Percentiles rank a stretch among this genome's conserved stretches.
Evolutionary conservation across 2,797 vertebrate species (phyloP).

Genomic region (Aldrovandia affinis): DNA sequence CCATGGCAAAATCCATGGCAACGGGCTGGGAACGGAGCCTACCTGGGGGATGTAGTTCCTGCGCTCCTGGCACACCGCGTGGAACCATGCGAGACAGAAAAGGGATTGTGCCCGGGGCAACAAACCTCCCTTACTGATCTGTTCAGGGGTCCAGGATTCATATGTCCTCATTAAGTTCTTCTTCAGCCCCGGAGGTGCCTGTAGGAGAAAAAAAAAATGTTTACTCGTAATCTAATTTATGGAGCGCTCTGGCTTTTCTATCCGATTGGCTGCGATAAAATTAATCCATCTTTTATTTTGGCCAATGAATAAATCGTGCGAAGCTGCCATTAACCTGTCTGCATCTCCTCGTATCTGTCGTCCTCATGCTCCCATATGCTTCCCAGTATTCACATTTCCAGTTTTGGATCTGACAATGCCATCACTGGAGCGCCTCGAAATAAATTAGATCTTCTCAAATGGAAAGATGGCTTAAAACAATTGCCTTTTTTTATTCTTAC

Average conservation of each 20-base stretch:
- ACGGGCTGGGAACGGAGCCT: constrained; percentile 3
- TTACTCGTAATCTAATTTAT: constrained; percentile 17
- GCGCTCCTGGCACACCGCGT: constrained; percentile 95
- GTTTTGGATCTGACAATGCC: not conserved
- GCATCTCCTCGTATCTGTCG: not conserved
- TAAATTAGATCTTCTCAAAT: not conserved
- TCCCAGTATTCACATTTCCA: not conserved
- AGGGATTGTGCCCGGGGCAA: constrained; percentile 84
- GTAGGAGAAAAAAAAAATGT: constrained; percentile 31
- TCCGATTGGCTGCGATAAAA: constrained; percentile 19
- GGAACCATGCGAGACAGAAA: constrained; percentile 96
- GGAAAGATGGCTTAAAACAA: not conserved
- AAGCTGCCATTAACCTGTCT: not conserved
- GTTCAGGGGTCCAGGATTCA: constrained; percentile 92
- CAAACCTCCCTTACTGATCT: constrained; percentile 87
- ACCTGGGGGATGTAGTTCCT: constrained; percentile 98
- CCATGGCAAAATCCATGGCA: not conserved
- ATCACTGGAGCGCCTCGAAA: not conserved
- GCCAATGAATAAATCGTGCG: not conserved
- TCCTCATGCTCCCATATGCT: not conserved
- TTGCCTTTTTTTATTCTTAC: not conserved
- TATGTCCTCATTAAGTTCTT: constrained; percentile 95
- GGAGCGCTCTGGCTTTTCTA: not conserved
- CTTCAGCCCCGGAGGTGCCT: constrained; percentile 96
- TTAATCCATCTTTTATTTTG: not conserved